A percentile compares a stretch with the other conserved stretches of the same genome.
phyloP scores from a whole-genome alignment of 1,140 invertebrate species.

The Drosophila nigromelanica region DNA sequence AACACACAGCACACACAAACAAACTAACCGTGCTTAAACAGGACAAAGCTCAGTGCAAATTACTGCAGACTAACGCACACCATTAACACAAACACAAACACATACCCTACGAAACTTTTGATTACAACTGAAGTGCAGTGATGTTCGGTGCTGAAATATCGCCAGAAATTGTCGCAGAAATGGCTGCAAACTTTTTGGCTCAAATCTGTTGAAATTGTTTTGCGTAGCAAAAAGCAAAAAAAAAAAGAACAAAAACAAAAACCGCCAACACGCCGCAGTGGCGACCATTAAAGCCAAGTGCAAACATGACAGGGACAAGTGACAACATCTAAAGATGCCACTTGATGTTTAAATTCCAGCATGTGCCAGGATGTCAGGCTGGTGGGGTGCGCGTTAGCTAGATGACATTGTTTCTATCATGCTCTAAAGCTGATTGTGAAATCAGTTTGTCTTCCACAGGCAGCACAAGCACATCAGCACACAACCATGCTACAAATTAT shows the following conservation, averaged over 20 bases:
- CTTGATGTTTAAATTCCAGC: conserved; percentile 36
- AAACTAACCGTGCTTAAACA: conserved; percentile 43
- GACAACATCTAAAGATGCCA: conserved; percentile 33
- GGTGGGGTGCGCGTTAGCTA: conserved; percentile 6
- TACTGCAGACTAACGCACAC: conserved; percentile 28
- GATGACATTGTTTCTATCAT: conserved; percentile 20
- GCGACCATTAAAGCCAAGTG: conserved; percentile 35
- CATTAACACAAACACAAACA: conserved; percentile 28
- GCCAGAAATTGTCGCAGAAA: conserved; percentile 21
- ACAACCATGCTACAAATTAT: neutral
- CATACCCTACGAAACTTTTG: conserved; percentile 16
- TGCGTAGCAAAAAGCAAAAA: neutral
- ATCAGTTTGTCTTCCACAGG: conserved; percentile 24
- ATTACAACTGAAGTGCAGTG: conserved; percentile 32
- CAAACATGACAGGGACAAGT: conserved; percentile 43
- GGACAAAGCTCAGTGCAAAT: conserved; percentile 43
- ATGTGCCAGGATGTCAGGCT: neutral
- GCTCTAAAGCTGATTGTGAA: conserved; percentile 47
- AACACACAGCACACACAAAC: conserved; percentile 15
- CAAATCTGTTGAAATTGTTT: conserved; percentile 43
- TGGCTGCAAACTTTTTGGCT: conserved; percentile 24
- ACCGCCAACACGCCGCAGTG: conserved; percentile 7
- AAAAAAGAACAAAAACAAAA: neutral
- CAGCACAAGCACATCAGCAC: neutral
- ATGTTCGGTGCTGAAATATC: conserved; percentile 19